Conservation (phyloP, 1,140 invertebrate species). For the Globodera rostochiensis region DNA sequence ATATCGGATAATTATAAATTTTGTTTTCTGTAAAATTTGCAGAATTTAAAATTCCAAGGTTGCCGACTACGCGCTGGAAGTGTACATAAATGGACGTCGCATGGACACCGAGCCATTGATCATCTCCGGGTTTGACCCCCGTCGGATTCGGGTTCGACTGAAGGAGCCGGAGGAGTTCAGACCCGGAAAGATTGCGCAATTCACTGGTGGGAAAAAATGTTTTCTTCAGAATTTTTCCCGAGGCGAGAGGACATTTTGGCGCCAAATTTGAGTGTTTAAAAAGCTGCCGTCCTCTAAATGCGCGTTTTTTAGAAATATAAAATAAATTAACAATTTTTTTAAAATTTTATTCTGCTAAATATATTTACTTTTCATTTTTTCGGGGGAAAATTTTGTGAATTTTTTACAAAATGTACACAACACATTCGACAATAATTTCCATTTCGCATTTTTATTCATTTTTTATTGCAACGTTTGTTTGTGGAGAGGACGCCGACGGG, state of each 20-base stretch:
- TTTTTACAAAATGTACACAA: too few species aligned
- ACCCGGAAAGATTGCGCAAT: conserved; percentile 63
- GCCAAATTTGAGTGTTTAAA: too few species aligned
- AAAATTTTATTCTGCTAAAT: too few species aligned
- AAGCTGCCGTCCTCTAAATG: neutral
- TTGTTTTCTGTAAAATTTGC: neutral
- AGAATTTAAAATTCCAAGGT: conserved; percentile 74
- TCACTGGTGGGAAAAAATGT: conserved; percentile 51
- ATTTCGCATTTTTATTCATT: neutral
- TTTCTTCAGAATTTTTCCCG: neutral
- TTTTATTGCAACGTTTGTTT: conserved; percentile 4
- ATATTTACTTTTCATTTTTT: too few species aligned
- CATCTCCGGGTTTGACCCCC: conserved; percentile 51
- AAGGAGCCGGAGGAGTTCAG: conserved; percentile 46
- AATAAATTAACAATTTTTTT: too few species aligned
- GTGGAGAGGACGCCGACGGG: neutral
- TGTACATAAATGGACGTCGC: conserved; percentile 84
- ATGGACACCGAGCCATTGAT: conserved; percentile 76
- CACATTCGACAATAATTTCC: too few species aligned
- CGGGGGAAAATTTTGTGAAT: too few species aligned
- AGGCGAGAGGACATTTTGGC: neutral
- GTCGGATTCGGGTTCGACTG: conserved; percentile 45
- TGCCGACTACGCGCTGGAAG: conserved; percentile 82
- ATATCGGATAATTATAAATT: neutral
- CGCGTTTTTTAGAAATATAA: too few species aligned